phyloP scores from a whole-genome alignment of 1,140 invertebrate species.

The Sinonovacula constricta region DNA sequence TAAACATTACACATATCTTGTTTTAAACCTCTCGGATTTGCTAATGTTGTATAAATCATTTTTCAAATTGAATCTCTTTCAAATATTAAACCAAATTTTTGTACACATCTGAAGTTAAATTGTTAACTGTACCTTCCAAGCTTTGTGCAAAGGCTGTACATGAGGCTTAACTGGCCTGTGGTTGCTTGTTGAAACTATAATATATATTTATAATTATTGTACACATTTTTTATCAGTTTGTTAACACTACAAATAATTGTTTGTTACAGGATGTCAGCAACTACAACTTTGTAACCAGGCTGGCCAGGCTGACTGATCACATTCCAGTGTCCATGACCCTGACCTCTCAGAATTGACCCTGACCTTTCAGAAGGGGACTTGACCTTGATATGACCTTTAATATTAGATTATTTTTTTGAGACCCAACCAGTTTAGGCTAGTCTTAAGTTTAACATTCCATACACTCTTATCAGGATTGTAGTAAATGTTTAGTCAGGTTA shows the following conservation, averaged over 20 bases:
- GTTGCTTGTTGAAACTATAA: not conserved
- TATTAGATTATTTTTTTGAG: no score
- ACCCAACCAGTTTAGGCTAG: no score
- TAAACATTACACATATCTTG: no score
- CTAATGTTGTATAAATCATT: no score
- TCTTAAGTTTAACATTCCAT: no score
- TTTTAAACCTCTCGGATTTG: no score
- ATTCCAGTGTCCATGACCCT: conserved; percentile 63
- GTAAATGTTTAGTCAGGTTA: no score
- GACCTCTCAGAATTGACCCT: not conserved
- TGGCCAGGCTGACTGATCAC: conserved; percentile 60
- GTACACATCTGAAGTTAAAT: not conserved
- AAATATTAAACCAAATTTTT: no score
- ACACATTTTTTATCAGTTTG: conserved; percentile 2
- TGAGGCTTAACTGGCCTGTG: not conserved
- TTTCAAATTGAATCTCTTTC: no score
- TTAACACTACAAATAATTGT: not conserved
- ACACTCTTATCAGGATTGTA: no score
- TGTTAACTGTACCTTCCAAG: not conserved
- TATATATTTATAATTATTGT: not conserved
- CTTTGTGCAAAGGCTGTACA: not conserved
- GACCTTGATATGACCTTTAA: no score
- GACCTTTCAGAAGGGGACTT: not conserved
- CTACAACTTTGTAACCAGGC: conserved; percentile 57
- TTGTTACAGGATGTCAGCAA: conserved; percentile 51